Evolutionary conservation across 53 echinoderm and acorn worm genomes (phyloP), one percentile per base, ranked within the genome.

Genomic region (Paelopatides confundens): DNA sequence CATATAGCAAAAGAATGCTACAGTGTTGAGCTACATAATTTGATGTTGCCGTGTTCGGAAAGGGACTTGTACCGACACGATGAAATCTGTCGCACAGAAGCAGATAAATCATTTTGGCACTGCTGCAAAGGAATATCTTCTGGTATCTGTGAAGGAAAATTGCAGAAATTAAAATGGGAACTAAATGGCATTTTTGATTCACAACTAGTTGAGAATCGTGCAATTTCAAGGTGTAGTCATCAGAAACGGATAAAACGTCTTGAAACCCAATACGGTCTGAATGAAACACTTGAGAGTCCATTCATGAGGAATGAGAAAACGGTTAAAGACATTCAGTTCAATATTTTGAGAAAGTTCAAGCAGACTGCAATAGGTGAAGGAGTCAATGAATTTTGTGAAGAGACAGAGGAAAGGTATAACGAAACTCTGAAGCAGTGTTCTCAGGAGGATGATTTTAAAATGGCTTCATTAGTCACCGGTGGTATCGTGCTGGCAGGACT

Each of bases 41-140:
- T 79, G 50, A 50, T 34, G 12, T 52, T 79, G 14, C 79, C 79
- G 31, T 50, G 51, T 52, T 30, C 28, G 11, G 79, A 79, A 17
- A 12, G 26, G 8, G 29, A 21, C 29, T 53, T 79, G 50, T 17
- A 79, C 15, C 2, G 33, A 50, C 17, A 32, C 12, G 50, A 52
- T 8, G 15, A 10, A 51, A 13, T 18, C 28, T 48, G 47, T 21
- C 53, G 54, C 1, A 27, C 11, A 32, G 4, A 21, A 31, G 79
- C 52, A n/a, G 28, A 28, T 14, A 51, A 53, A 21, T 6, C 10
- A 31, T 51, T 79, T 27, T 33, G 48, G 33, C 26, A 3, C 12
- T 30, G 3, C 33, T 3, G 26, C 32, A 30, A 31, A 50, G 33
- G 33, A 29, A 31, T 79, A 15, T 28, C 79, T 52, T 18, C 14